Conservation (phyloP, 1,140 invertebrate species). For the Pygmarrhopalites habei region DNA sequence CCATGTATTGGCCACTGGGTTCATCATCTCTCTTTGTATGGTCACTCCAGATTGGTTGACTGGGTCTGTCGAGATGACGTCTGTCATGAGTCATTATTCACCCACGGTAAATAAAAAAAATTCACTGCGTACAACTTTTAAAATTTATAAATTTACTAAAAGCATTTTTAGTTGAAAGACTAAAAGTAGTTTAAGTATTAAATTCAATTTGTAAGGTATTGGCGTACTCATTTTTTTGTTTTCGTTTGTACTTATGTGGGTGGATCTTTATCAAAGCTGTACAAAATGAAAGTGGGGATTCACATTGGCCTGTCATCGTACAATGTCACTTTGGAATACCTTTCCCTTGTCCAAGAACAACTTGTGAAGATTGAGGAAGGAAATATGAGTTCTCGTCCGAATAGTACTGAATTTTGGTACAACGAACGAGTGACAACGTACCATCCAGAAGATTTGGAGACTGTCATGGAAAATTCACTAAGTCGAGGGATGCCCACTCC, state of each 20-base stretch:
- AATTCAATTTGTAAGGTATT: too few relatives aligned
- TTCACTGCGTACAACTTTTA: neutral
- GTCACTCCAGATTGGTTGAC: slow-evolving; percentile 33
- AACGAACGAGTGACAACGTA: slow-evolving; percentile 34
- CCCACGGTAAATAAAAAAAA: slow-evolving; percentile 31
- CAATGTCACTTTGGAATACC: slow-evolving; percentile 30
- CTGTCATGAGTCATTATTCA: slow-evolving; percentile 27
- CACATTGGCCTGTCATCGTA: slow-evolving; percentile 30
- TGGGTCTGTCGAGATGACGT: slow-evolving; percentile 20
- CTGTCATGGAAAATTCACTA: slow-evolving; percentile 19
- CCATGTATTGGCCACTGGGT: slow-evolving; percentile 25
- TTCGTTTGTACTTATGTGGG: too few relatives aligned
- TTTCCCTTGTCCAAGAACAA: neutral
- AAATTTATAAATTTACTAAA: slow-evolving; percentile 4
- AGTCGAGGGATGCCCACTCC: slow-evolving; percentile 33
- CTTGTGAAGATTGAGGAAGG: too few relatives aligned
- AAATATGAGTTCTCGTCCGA: too few relatives aligned
- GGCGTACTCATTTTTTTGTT: too few relatives aligned
- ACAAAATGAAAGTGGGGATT: slow-evolving; percentile 23
- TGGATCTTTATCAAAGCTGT: too few relatives aligned
- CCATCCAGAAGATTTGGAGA: slow-evolving; percentile 21
- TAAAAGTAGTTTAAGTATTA: too few relatives aligned
- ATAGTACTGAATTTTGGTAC: slow-evolving; percentile 35
- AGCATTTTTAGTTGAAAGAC: too few relatives aligned
- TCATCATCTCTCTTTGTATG: slow-evolving; percentile 26